These are phyloP conservation scores for Tamandua tetradactyla DNA, from an alignment of 2,797 vertebrate genomes.

Conservation along the genomic window DNA sequence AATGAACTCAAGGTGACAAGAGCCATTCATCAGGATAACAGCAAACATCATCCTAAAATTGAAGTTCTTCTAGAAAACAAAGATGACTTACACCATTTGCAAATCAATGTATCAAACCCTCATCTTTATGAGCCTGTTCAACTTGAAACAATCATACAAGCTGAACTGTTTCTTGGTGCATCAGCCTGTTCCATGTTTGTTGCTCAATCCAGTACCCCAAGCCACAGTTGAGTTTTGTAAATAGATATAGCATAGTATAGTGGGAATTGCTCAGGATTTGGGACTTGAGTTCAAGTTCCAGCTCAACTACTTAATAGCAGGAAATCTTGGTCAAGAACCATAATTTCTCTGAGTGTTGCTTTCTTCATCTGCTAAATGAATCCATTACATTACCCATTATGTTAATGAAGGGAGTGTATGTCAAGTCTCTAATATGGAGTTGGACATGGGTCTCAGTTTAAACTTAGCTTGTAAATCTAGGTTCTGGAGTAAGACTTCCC, in stretches of 20 bases:
- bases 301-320: background rate
- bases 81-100: constrained; percentile 27
- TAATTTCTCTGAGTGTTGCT: constrained; percentile 1
- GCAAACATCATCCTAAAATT: constrained; percentile 39
- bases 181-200: background rate
- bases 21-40: constrained; percentile 35
- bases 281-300: constrained; percentile 48
- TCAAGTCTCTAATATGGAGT: background rate
- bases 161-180: background rate
- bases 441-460: background rate
- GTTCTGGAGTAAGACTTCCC: background rate
- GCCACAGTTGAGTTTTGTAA: background rate
- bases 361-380: background rate
- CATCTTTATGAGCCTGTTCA: background rate
- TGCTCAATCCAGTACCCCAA: background rate
- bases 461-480: background rate
- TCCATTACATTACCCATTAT: background rate
- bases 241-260: background rate
- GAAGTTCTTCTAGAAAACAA: constrained; percentile 55
- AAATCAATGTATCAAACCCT: constrained; percentile 28
- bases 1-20: constrained; percentile 34
- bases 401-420: background rate
- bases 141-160: background rate
- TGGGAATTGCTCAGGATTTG: constrained; percentile 13
- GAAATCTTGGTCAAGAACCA: constrained; percentile 9